These are phyloP conservation scores for Cyrtorhinus lividipennis DNA, from an alignment of 1,140 invertebrate species.

Conservation along the genomic window DNA sequence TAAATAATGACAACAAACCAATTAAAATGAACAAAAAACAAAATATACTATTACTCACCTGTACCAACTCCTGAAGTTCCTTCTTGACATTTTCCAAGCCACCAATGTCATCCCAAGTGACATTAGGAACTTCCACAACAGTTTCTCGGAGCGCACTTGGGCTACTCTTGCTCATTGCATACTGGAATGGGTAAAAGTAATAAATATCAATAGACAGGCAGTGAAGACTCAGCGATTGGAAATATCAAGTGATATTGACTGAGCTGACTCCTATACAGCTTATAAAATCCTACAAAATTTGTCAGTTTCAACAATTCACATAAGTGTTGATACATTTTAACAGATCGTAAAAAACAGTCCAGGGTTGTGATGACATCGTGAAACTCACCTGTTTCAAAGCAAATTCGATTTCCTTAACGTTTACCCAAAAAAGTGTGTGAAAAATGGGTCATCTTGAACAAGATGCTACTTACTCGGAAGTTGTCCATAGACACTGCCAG, in stretches of 20 bases:
- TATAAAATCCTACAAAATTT: too few species aligned
- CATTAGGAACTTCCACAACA: constrained; percentile 95
- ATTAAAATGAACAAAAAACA: background rate
- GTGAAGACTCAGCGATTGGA: too few species aligned
- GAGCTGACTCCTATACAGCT: too few species aligned
- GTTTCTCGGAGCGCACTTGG: constrained; percentile 96
- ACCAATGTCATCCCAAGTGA: constrained; percentile 95
- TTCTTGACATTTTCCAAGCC: constrained; percentile 92
- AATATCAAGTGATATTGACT: too few species aligned
- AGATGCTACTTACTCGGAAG: constrained; percentile 57
- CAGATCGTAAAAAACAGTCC: too few species aligned
- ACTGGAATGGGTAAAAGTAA: constrained; percentile 37
- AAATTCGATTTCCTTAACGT: too few species aligned
- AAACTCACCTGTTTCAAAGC: too few species aligned
- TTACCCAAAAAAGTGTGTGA: too few species aligned
- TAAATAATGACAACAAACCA: background rate
- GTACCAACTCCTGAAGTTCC: constrained; percentile 92
- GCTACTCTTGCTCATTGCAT: constrained; percentile 95
- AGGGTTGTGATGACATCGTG: too few species aligned
- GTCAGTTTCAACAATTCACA: too few species aligned
- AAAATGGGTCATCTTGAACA: too few species aligned
- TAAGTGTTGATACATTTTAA: too few species aligned
- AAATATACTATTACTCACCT: constrained; percentile 32
- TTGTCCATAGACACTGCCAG: constrained; percentile 96
- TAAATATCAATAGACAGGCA: background rate